Evolutionary conservation across 2,113 vertebrate genomes (phyloP).

Genomic region (Mastomys natalensis): DNA sequence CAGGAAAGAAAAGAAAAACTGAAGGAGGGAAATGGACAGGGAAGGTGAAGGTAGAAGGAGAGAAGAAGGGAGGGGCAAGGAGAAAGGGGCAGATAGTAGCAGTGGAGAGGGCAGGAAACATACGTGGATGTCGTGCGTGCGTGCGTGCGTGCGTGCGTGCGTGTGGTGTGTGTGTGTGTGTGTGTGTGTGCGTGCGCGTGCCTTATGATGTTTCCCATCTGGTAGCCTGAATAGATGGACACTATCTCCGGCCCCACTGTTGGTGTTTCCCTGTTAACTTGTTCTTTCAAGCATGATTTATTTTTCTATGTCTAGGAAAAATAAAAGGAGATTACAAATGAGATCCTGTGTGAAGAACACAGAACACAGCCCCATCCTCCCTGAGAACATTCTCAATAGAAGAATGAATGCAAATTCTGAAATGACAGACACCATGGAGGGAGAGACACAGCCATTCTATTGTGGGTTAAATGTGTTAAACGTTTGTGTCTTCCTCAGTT

Average conservation of each 20-base stretch:
- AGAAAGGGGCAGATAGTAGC: background rate
- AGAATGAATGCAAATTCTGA: background rate
- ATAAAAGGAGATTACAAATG: background rate
- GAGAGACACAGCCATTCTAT: background rate
- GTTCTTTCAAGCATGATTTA: background rate
- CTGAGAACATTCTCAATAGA: background rate
- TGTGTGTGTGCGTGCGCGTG: too few relatives aligned
- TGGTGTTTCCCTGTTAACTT: background rate
- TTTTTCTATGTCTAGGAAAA: background rate
- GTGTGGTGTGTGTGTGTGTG: too few relatives aligned
- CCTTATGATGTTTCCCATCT: background rate
- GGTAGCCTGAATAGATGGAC: background rate
- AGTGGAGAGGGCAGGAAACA: background rate
- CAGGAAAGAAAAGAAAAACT: rapidly evolving
- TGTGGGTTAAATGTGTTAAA: too few relatives aligned
- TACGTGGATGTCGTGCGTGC: rapidly evolving
- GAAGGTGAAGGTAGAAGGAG: background rate
- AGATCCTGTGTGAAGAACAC: background rate
- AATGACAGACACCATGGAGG: too few relatives aligned
- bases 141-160: rapidly evolving
- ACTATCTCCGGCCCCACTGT: rapidly evolving
- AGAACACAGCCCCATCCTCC: too few relatives aligned
- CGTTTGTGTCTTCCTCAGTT: background rate
- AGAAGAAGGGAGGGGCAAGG: background rate
- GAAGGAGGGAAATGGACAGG: background rate